Conservation (phyloP, 2,797 vertebrate genomes). For the Potorous gilbertii region DNA sequence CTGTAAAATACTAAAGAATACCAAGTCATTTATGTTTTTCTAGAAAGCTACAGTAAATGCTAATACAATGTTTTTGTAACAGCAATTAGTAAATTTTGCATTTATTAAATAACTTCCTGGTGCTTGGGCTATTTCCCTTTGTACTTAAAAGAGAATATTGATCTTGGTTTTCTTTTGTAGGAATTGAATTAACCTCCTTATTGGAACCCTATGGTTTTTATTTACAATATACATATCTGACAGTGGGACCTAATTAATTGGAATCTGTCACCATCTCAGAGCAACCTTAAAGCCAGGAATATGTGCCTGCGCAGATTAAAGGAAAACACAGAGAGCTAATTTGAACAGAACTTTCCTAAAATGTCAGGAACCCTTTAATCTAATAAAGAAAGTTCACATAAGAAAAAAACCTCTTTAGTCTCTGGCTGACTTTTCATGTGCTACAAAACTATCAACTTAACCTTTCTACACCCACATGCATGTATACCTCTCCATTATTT, state of each 20-base stretch:
- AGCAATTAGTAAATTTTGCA: slow-evolving; percentile 52
- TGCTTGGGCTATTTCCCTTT: slow-evolving; percentile 58
- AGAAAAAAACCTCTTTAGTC: slow-evolving; percentile 69
- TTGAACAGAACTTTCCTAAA: slow-evolving; percentile 67
- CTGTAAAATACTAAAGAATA: slow-evolving; percentile 25
- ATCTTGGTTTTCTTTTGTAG: slow-evolving; percentile 47
- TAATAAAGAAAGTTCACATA: slow-evolving; percentile 68
- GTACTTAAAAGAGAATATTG: slow-evolving; percentile 70
- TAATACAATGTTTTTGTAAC: slow-evolving; percentile 58
- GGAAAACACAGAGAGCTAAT: slow-evolving; percentile 62
- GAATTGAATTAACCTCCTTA: slow-evolving; percentile 52
- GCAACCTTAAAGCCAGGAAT: slow-evolving; percentile 52
- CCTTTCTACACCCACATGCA: slow-evolving; percentile 42
- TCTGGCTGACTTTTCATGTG: slow-evolving; percentile 22
- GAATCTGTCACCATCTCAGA: slow-evolving; percentile 60
- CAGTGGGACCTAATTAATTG: slow-evolving; percentile 70
- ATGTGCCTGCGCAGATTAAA: slow-evolving; percentile 71
- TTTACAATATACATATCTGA: slow-evolving; percentile 57
- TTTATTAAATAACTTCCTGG: slow-evolving; percentile 63
- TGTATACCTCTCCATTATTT: not conserved
- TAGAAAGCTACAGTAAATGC: slow-evolving; percentile 48
- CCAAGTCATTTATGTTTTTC: slow-evolving; percentile 43
- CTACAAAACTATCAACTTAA: slow-evolving; percentile 62
- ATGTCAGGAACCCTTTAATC: slow-evolving; percentile 76
- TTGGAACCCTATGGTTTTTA: slow-evolving; percentile 59